Percentiles rank a stretch among this genome's conserved stretches.
phyloP scores from a whole-genome alignment of 2,113 vertebrate species.

The Thymallus thymallus region DNA sequence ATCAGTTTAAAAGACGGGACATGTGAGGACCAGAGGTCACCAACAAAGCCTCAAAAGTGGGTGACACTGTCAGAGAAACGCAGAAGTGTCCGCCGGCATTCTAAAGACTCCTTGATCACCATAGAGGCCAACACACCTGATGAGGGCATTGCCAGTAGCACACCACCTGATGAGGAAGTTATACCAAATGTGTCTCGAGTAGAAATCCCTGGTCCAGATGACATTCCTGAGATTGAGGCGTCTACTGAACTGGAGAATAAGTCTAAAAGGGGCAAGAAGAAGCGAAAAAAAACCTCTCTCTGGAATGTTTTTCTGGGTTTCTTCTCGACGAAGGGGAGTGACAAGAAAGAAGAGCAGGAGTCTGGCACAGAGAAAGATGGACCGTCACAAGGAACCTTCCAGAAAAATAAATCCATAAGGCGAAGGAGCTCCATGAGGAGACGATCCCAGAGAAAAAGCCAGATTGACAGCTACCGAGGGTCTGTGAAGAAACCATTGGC shows the following conservation, averaged over 20 bases:
- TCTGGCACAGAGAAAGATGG: not conserved
- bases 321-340: constrained; percentile 65
- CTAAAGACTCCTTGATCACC: constrained; percentile 64
- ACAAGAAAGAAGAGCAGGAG: constrained; percentile 72
- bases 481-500: constrained; percentile 16
- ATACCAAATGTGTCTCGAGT: fast-evolving
- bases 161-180: not conserved
- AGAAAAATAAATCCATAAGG: constrained; percentile 32
- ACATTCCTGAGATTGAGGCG: not conserved
- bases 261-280: constrained; percentile 58
- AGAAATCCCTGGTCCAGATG: not conserved
- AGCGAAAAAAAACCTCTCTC: constrained; percentile 59
- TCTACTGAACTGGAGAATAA: constrained; percentile 14
- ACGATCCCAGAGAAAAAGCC: constrained; percentile 45
- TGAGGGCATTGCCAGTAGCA: not conserved
- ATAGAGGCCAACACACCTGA: not conserved
- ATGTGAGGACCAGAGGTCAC: fast-evolving
- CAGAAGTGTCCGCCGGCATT: constrained; percentile 43
- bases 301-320: constrained; percentile 74
- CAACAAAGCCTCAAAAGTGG: constrained; percentile 21
- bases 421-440: constrained; percentile 59
- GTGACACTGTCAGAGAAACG: constrained; percentile 39
- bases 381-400: not conserved
- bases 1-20: constrained; percentile 70
- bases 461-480: constrained; percentile 9